A percentile compares a stretch with the other conserved stretches of the same genome.
Evolutionary conservation across 2,113 vertebrate species (phyloP).

Genomic region (Amblyornis subalaris): DNA sequence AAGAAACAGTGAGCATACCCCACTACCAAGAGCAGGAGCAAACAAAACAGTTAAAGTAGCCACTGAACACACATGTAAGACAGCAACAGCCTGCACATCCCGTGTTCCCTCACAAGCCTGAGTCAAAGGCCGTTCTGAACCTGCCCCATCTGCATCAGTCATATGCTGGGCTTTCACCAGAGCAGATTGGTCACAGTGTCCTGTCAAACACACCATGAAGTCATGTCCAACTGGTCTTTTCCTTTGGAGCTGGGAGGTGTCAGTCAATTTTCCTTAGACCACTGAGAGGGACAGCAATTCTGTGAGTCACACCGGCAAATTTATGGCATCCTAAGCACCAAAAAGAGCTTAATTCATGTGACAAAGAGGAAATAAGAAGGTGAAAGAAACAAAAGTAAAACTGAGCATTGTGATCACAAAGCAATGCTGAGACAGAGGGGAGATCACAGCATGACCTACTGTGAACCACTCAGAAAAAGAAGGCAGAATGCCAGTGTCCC

Average conservation of each 20-base stretch:
- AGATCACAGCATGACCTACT: not conserved
- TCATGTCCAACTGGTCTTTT: not conserved
- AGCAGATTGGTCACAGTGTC: accelerated
- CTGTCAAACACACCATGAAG: not conserved
- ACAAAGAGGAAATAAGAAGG: not conserved
- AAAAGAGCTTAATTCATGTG: not conserved
- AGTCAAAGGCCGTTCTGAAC: not conserved
- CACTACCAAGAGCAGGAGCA: accelerated
- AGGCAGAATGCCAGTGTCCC: not conserved
- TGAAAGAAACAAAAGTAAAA: not conserved
- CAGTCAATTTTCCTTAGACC: not conserved
- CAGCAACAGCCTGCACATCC: not conserved
- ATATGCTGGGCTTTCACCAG: accelerated
- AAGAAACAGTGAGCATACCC: not conserved
- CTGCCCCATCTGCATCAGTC: not conserved
- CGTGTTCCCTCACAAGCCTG: accelerated
- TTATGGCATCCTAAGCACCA: not conserved
- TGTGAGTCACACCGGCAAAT: not conserved
- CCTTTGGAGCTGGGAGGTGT: not conserved
- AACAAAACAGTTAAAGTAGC: not conserved
- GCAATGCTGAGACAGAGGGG: not conserved
- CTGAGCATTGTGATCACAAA: not conserved
- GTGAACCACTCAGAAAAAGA: accelerated
- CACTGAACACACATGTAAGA: accelerated
- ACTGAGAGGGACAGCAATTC: not conserved